Base-by-base conservation (phyloP, 2,113 vertebrate species). In the Gulo gulo region DNA sequence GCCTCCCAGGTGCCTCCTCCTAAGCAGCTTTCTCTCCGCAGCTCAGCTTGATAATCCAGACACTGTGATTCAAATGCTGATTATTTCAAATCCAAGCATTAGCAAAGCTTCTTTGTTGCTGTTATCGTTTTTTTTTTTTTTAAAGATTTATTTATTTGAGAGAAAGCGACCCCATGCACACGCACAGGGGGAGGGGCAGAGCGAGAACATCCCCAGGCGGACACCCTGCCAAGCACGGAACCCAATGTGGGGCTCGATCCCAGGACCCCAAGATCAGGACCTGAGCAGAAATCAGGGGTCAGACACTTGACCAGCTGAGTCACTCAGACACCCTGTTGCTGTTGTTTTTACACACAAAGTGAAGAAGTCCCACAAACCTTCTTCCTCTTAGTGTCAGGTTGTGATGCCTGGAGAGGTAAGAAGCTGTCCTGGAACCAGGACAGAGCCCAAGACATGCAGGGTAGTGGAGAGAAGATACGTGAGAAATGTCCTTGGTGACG, bases 401-500 rank as follows among this genome's bases (percentile, higher is more conserved):
- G 7, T 34, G 50, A 52, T 9, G n/a, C 18, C 31, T 26, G 47
- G 81, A 42, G 47, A 52, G 18, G 34, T 31, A 4, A 42, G 6
- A 63, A 65, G 29, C 39, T 29, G 36, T 39, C 93, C 36, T 50
- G 45, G 90, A 79, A 39, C 39, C 69, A 39, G 80, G 83, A 78
- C 52, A 26, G 74, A 59, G 39, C 36, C 6, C 1, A 47, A 52
- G 15, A 57, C 10, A 2, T 0, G 2, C 21, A 61, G 42, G 39
- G 26, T 0, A 14, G 47, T 23, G 50, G 21, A 26, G 2, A 52
- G 34, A 42, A 69, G 29, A 34, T 11, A 39, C 0, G 1, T 9
- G 45, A 57, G 23, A 55, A 61, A 76, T 1, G 0, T 21, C 63
- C 65, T 47, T 24, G 36, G n/a, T 9, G 71, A 79, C 0, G 2